These are phyloP conservation scores for Agriopis aurantiaria DNA, from an alignment of 2,888 invertebrate species.

Conservation along the genomic window DNA sequence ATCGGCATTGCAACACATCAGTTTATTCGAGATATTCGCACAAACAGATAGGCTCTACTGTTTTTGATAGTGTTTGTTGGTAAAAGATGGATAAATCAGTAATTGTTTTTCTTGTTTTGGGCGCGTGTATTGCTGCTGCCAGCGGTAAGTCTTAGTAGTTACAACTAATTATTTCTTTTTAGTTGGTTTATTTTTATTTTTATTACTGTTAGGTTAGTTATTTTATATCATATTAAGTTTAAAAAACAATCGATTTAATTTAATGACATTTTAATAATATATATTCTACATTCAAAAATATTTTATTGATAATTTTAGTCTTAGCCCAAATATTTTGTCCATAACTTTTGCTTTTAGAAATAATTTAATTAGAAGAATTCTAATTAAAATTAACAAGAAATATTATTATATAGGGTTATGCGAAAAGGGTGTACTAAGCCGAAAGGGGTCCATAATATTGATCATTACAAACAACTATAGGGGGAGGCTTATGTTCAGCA, in stretches of 20 bases:
- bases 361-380: not conserved
- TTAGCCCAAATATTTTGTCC: not conserved
- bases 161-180: conserved; percentile 7
- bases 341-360: not conserved
- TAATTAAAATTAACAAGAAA: not conserved
- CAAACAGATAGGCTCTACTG: conserved; percentile 42
- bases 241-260: too few relatives aligned
- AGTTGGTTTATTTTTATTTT: not conserved
- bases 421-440: too few relatives aligned
- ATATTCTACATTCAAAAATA: too few relatives aligned
- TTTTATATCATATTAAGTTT: too few relatives aligned
- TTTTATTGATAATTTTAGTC: too few relatives aligned
- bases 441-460: too few relatives aligned
- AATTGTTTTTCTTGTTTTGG: conserved; percentile 57
- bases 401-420: not conserved
- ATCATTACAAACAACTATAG: too few relatives aligned
- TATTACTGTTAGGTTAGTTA: too few relatives aligned
- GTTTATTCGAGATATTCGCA: conserved; percentile 22
- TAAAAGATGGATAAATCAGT: conserved; percentile 62
- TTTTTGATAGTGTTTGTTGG: conserved; percentile 29
- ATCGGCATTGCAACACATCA: conserved; percentile 43
- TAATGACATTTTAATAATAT: too few relatives aligned
- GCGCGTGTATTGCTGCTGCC: conserved; percentile 56
- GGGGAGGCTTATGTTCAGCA: too few relatives aligned
- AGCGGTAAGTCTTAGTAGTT: conserved; percentile 58